Evolutionary conservation across 2,888 invertebrate genomes (phyloP).

Genomic region (Molorchus minor): DNA sequence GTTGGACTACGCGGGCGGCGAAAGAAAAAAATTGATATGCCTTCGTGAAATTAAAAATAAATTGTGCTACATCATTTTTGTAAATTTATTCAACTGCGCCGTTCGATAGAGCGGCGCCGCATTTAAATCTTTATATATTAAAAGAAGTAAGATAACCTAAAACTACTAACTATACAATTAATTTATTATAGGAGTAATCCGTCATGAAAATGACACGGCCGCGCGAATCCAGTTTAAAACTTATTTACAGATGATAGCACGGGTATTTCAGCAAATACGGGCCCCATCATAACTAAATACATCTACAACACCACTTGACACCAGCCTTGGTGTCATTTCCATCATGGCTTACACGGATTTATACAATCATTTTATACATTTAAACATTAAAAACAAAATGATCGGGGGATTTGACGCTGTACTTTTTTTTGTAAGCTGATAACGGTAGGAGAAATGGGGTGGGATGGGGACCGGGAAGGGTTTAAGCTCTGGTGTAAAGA

Average conservation of each 20-base stretch:
- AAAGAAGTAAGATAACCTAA: constrained; percentile 58
- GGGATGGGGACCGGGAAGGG: constrained; percentile 24
- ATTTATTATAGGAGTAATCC: constrained; percentile 54
- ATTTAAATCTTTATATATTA: constrained; percentile 51
- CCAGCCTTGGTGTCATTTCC: constrained; percentile 51
- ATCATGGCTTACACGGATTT: constrained; percentile 52
- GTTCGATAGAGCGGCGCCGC: constrained; percentile 57
- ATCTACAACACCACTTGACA: constrained; percentile 45
- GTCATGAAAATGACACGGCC: constrained; percentile 55
- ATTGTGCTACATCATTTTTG: constrained; percentile 63
- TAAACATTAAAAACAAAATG: constrained; percentile 58
- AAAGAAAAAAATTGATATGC: constrained; percentile 42
- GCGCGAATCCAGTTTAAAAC: constrained; percentile 43
- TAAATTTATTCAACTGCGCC: constrained; percentile 58
- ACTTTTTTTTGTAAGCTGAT: constrained; percentile 31
- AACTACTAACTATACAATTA: constrained; percentile 62
- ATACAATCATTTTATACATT: constrained; percentile 59
- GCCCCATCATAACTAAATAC: constrained; percentile 51
- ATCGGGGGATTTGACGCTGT: constrained; percentile 40
- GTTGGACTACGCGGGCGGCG: constrained; percentile 32
- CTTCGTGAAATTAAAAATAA: constrained; percentile 57
- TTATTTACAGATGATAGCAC: constrained; percentile 53
- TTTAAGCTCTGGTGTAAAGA: constrained; percentile 86
- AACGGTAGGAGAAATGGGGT: constrained; percentile 27
- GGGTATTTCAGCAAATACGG: constrained; percentile 41